phyloP scores from a whole-genome alignment of 2,888 invertebrate genomes.

The Dusona sp. region DNA sequence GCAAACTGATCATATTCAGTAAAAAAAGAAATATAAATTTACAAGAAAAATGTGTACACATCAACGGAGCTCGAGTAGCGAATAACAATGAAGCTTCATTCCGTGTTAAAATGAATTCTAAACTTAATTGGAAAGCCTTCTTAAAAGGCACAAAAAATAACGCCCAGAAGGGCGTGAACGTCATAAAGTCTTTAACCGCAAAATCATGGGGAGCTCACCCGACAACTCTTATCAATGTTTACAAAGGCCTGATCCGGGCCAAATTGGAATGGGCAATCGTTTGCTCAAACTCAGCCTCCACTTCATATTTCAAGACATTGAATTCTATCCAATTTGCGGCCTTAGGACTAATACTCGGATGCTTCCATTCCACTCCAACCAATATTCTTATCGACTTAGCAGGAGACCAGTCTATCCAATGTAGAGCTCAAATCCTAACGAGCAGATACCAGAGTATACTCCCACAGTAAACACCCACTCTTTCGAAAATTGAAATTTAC shows the following conservation, averaged over 20 bases:
- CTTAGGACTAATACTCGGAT: not conserved
- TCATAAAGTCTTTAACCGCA: not conserved
- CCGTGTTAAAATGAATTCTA: constrained; percentile 18
- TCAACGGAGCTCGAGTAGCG: not conserved
- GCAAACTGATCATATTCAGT: constrained; percentile 27
- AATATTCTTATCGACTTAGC: not conserved
- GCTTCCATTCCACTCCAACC: constrained; percentile 19
- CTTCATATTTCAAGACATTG: not conserved
- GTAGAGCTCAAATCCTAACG: not conserved
- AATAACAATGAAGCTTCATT: not conserved
- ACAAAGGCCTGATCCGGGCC: constrained; percentile 29
- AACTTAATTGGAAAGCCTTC: constrained; percentile 34
- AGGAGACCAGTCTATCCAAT: not conserved
- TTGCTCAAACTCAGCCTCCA: not conserved
- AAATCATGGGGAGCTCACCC: constrained; percentile 48
- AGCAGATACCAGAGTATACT: not conserved
- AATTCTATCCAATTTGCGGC: not conserved
- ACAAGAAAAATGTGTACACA: not conserved
- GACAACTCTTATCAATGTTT: constrained; percentile 2
- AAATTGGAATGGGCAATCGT: constrained; percentile 13
- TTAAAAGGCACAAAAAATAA: not conserved
- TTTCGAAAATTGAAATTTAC: constrained; percentile 12
- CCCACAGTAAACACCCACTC: not conserved
- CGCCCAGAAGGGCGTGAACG: not conserved
- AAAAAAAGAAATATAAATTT: constrained; percentile 1